Conservation (phyloP, 2,797 vertebrate species). For the Cossypha heuglini region DNA sequence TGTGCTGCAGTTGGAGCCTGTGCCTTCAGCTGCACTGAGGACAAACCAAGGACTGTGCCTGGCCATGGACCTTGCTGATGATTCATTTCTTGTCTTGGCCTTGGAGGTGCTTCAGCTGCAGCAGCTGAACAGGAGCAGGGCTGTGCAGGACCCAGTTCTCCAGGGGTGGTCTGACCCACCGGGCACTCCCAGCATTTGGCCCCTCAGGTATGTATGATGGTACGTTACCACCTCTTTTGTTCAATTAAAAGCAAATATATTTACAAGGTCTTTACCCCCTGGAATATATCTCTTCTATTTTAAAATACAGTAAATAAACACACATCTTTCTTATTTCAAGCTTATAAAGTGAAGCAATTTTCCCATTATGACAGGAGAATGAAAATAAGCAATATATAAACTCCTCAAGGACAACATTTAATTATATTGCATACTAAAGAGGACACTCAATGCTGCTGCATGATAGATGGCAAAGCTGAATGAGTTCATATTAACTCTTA, state of each 20-base stretch:
- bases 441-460: neutral
- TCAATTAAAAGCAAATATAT: neutral
- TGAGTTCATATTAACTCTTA: neutral
- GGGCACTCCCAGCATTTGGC: neutral
- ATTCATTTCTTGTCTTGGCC: neutral
- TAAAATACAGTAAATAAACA: neutral
- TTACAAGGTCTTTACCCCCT: neutral
- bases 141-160: neutral
- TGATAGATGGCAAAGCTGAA: neutral
- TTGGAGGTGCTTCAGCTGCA: neutral
- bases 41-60: neutral
- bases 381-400: neutral
- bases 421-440: neutral
- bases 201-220: rapidly evolving
- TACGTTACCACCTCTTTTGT: neutral
- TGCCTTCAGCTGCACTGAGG: neutral
- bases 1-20: rapidly evolving
- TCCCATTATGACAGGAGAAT: neutral
- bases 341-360: neutral
- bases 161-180: rapidly evolving
- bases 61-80: rapidly evolving
- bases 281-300: neutral
- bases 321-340: neutral
- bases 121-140: neutral
- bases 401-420: conserved; percentile 15